Percentiles rank a stretch among this genome's conserved stretches.
Conservation (phyloP, 1,140 invertebrate species). For the Danaus melanippus region DNA sequence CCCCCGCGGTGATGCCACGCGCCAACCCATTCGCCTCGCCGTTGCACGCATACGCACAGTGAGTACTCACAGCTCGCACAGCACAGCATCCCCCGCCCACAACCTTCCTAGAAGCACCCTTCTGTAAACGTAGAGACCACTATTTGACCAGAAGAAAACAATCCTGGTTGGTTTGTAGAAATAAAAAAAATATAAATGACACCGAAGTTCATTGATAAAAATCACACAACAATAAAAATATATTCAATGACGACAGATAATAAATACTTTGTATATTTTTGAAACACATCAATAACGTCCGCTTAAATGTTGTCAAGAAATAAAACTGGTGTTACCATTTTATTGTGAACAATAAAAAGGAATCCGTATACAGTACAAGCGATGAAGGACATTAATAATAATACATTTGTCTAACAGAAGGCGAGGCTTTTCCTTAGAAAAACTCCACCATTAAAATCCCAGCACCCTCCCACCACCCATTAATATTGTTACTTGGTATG, state of each 20-base stretch:
- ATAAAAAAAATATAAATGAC: too few species aligned
- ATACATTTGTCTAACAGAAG: constrained; percentile 7
- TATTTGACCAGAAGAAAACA: too few species aligned
- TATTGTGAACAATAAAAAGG: neutral
- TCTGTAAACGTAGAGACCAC: too few species aligned
- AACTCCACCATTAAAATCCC: constrained; percentile 9
- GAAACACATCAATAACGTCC: neutral
- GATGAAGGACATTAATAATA: too few species aligned
- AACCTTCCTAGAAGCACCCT: constrained; percentile 15
- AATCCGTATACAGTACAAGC: neutral
- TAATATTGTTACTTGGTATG: constrained; percentile 8
- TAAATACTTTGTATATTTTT: too few species aligned
- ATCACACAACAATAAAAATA: too few species aligned
- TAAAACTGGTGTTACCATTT: too few species aligned
- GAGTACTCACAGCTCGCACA: constrained; percentile 68
- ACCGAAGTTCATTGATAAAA: too few species aligned
- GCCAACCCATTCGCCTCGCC: constrained; percentile 59
- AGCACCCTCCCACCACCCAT: constrained; percentile 6
- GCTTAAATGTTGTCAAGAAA: neutral
- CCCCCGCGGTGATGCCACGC: constrained; percentile 71
- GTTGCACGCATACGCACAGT: constrained; percentile 81
- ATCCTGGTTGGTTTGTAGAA: too few species aligned
- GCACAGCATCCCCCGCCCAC: constrained; percentile 20
- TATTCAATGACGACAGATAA: too few species aligned
- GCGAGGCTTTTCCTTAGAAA: constrained; percentile 14